These are phyloP conservation scores for Pimpla rufipes DNA, from an alignment of 2,888 invertebrate species.

Conservation along the genomic window DNA sequence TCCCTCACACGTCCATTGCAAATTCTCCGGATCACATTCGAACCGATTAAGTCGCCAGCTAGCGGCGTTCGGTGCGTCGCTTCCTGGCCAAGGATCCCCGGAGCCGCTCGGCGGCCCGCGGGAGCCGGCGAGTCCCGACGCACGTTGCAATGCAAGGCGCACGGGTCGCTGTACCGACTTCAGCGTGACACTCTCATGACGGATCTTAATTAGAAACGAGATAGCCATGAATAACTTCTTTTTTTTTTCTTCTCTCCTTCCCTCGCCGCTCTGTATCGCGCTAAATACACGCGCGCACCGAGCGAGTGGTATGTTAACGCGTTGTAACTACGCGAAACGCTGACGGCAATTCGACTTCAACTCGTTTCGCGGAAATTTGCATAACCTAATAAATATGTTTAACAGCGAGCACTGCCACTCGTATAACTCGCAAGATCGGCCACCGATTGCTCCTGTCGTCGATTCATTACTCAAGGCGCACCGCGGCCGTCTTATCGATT, in stretches of 20 bases:
- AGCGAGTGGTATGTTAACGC: not conserved
- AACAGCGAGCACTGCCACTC: not conserved
- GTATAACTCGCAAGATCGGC: constrained; percentile 9
- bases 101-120: constrained; percentile 10
- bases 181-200: constrained; percentile 56
- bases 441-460: constrained; percentile 4
- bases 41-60: constrained; percentile 64
- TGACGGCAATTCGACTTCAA: constrained; percentile 1
- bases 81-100: constrained; percentile 61
- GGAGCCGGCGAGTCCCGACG: not conserved
- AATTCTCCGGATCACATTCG: constrained; percentile 31
- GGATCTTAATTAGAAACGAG: constrained; percentile 57
- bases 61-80: constrained; percentile 69
- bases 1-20: constrained; percentile 1
- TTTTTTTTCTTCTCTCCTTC: not conserved
- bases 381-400: not conserved
- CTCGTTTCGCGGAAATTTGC: not conserved
- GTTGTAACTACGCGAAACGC: not conserved
- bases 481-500: not conserved
- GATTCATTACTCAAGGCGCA: not conserved
- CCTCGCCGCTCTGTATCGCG: not conserved
- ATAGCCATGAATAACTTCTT: constrained; percentile 15
- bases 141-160: constrained; percentile 12
- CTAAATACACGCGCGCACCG: not conserved
- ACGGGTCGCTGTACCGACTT: not conserved